Base-by-base conservation (phyloP, 2,888 invertebrate species). In the Apodemia hepburni region DNA sequence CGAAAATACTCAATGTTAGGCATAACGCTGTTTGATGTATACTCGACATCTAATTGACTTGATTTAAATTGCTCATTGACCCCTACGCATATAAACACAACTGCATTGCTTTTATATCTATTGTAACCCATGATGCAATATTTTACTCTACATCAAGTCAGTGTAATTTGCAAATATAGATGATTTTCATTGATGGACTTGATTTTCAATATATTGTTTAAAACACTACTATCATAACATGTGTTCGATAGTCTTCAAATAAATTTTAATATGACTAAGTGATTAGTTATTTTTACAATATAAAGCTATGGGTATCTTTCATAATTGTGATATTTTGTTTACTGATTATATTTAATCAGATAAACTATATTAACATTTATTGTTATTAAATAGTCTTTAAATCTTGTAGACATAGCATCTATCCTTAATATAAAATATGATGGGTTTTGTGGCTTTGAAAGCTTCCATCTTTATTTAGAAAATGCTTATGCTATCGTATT, bases 1-100 rank as follows among this genome's bases (percentile, higher is more conserved):
- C 33, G 60, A 49, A 51, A 49, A 59, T 58, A 35, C 58, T 62
- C 49, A 29, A 54, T 29, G 54, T 22, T 51, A 54, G 54, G 54
- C 54, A 0, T 54, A 54, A 54, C 54, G 27, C 54, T 54, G 54
- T 54, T 54, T 27, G 54, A 27, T 15, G 54, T 54, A 29, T 4
- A 18, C 15, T 51, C 22, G 8, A 51, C 51, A 51, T 51, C 51
- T 17, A 51, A 54, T 22, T 54, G 27, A n/a, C 42, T 2, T 42
- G 15, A n/a, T 42, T 42, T n/a, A n/a, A 7, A n/a, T 15, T 45
- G n/a, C 45, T 45, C n/a, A n/a, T 45, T n/a, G 45, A 45, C 45
- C 42, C 11, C 15, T 42, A 42, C 5, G 15, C 38, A 38, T 38
- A 12, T 38, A 38, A 38, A 35, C 35, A 38, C 12, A 38, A 38